Base-by-base conservation (phyloP, 2,797 vertebrate genomes). In the Chloroceryle inda region DNA sequence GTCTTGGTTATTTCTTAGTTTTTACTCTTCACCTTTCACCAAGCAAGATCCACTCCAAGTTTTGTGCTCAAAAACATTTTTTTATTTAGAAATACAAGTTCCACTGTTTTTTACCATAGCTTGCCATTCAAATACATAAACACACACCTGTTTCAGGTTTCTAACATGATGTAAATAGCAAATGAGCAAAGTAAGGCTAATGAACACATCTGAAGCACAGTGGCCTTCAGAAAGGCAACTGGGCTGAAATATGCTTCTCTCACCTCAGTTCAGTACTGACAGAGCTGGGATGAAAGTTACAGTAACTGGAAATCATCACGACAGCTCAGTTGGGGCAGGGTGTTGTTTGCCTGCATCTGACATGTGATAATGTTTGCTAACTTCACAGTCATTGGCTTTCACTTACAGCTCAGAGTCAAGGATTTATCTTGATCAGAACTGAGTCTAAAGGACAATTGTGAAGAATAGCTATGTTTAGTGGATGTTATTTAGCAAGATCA, bases 271-370 rank as follows among this genome's bases (percentile, higher is more conserved):
- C 20, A 2, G 26, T n/a, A 9, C 6, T 76, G 55, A 15, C 11
- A 58, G 58, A 29, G 27, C 44, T 55, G 82, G 68, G 40, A 40
- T 21, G 7, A 74, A 66, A 73, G 27, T 22, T 22, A 5, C n/a
- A 40, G 24, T 6, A 19, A 17, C 18, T 5, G 7, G 45, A 66
- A 75, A 37, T 9, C 56, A n/a, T 2, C 9, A 7, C 27, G 31
- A 9, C 1, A 3, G 0, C 23, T 63, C 9, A 0, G 0, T 0
- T 31, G 13, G 33, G 47, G 40, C 73, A 50, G 64, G 15, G 19
- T 29, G 49, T 3, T n/a, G 40, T 56, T 27, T 66, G 67, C 45
- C 59, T 58, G 22, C 5, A 1, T 29, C 74, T 11, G 6, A 14
- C 2, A 11, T 27, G 47, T 38, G 53, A 29, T 37, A 42, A 26